phyloP scores from a whole-genome alignment of 1,140 invertebrate species.

The Melanaphis sacchari region DNA sequence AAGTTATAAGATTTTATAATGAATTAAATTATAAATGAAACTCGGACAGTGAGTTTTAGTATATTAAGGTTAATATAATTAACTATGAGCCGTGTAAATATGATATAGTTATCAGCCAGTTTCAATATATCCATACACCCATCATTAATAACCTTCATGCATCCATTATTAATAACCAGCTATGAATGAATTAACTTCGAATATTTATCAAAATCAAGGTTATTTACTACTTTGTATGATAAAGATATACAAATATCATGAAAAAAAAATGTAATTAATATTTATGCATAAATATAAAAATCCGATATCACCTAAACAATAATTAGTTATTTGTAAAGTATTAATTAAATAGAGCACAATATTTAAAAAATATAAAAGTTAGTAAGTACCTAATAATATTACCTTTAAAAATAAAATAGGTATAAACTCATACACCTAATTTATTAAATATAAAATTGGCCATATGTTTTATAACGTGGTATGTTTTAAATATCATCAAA shows the following conservation, averaged over 20 bases:
- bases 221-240: neutral
- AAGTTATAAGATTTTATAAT: neutral
- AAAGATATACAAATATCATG: too few species aligned
- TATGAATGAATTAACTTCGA: neutral
- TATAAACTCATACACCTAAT: neutral
- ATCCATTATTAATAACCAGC: neutral
- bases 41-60: neutral
- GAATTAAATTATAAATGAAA: conserved; percentile 22
- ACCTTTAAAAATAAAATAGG: neutral
- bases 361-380: neutral
- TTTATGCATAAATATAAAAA: too few species aligned
- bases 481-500: neutral
- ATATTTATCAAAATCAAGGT: neutral
- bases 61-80: neutral
- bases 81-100: neutral
- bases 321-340: neutral
- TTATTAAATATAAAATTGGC: neutral
- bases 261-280: too few species aligned
- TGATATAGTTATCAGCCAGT: neutral
- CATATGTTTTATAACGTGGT: neutral
- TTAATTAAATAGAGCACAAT: neutral
- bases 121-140: neutral
- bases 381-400: neutral
- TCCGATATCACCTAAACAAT: neutral
- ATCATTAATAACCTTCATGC: neutral